Evolutionary conservation across 2,797 vertebrate genomes (phyloP), one percentile per base, ranked within the genome.

Genomic region (Nasua narica): DNA sequence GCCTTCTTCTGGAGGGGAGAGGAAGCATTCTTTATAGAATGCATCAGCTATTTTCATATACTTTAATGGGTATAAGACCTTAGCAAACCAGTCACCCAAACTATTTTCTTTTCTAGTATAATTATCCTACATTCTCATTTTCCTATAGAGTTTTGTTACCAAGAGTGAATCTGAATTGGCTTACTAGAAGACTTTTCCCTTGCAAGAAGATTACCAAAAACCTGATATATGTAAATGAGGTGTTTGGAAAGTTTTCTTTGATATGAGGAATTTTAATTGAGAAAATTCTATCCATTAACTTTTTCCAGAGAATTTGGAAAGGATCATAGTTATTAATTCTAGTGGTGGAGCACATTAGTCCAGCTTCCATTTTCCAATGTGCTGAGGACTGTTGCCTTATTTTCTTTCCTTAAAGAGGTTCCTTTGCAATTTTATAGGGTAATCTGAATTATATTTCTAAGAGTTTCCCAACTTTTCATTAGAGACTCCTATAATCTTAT

Each of bases 121-220:
- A 93, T 60, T 60, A 48, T 65, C 87, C 84, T 85, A 81, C 7
- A 43, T 46, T 92, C 48, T 78, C 40, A 67, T 90, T 94, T 65
- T 77, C 54, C 46, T 40, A 32, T 15, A 91, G 69, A 52, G 90
- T 48, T 58, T 35, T 93, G 58, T 43, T 87, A 77, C 13, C 35
- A 90, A 78, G 21, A 62, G 7, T 76, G 19, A 19, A 54, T 81
- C 70, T 90, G 40, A 90, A 54, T 40, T 92, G 48, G n/a, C 54
- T 29, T 65, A 85, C 37, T 37, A 69, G 25, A 60, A 81, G 19
- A 0, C 50, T 83, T 94, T 90, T 54, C 7, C 37, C 70, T 84
- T 60, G 23, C 25, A 92, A 92, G 52, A 79, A 92, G 58, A 79
- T 65, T 70, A 62, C 29, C 81, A 85, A 67, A 90, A 87, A 95